These are phyloP conservation scores for Melanargia galathea DNA, from an alignment of 2,888 invertebrate species.

Conservation along the genomic window DNA sequence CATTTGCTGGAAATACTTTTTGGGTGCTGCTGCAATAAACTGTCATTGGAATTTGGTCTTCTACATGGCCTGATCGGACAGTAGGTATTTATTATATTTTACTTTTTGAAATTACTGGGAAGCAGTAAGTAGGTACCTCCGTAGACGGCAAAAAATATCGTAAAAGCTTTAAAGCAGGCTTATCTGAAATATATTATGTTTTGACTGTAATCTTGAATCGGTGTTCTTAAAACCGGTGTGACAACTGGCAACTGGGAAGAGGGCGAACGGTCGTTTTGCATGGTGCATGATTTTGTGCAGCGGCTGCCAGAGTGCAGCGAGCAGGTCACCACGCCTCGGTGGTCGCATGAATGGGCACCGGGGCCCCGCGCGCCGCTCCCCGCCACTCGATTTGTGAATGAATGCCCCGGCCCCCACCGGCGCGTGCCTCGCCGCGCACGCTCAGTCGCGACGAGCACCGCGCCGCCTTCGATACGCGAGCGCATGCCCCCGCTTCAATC, in stretches of 20 bases:
- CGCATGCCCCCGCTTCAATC: conserved; percentile 59
- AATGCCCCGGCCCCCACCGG: conserved; percentile 65
- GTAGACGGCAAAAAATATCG: too few species aligned
- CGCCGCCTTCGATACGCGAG: conserved; percentile 70
- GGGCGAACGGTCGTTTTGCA: conserved; percentile 32
- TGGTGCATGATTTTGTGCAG: conserved; percentile 44
- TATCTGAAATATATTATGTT: too few species aligned
- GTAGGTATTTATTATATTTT: too few species aligned
- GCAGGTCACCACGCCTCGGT: conserved; percentile 50
- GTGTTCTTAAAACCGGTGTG: conserved; percentile 23
- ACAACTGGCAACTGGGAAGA: conserved; percentile 9
- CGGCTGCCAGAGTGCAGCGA: conserved; percentile 43
- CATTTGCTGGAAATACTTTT: too few species aligned
- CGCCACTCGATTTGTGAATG: conserved; percentile 78
- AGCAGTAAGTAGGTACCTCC: too few species aligned
- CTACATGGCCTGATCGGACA: too few species aligned
- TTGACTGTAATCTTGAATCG: not conserved
- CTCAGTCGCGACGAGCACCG: conserved; percentile 74
- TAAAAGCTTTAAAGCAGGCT: too few species aligned
- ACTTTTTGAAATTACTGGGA: too few species aligned
- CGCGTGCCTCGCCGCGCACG: conserved; percentile 73
- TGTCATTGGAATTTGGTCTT: too few species aligned
- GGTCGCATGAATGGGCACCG: conserved; percentile 71
- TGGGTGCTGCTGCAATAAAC: too few species aligned
- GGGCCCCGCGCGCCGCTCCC: conserved; percentile 60